Conservation (phyloP, 2,113 vertebrate genomes). For the Scalopus aquaticus region DNA sequence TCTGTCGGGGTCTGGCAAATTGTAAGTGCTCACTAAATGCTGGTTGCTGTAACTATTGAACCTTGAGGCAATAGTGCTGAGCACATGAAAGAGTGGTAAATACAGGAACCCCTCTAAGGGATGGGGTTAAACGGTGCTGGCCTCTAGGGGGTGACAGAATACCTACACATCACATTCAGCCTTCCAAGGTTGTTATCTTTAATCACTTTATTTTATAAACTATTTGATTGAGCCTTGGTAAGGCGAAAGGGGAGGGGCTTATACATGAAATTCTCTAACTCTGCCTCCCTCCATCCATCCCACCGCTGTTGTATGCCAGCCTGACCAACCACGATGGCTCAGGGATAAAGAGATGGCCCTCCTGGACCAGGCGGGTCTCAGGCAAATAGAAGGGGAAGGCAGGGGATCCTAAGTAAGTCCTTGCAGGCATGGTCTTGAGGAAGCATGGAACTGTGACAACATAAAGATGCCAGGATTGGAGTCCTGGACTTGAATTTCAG, state of each 20-base stretch:
- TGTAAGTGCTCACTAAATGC: not conserved
- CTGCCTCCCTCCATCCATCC: not conserved
- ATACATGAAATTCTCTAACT: no score
- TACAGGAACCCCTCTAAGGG: not conserved
- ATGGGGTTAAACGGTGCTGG: fast-evolving
- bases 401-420: not conserved
- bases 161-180: not conserved
- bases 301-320: not conserved
- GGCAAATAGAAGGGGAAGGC: not conserved
- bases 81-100: not conserved
- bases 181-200: not conserved
- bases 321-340: no score
- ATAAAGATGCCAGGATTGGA: not conserved
- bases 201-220: not conserved
- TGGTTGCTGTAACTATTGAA: not conserved
- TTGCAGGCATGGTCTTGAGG: not conserved
- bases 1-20: not conserved
- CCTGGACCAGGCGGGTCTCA: not conserved
- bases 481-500: not conserved
- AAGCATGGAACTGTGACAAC: not conserved
- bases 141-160: not conserved
- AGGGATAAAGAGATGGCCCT: not conserved
- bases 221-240: no score
- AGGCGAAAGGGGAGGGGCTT: not conserved
- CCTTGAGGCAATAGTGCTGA: not conserved